Base-by-base conservation (phyloP, 2,113 vertebrate genomes). In the Diphyllodes magnificus region DNA sequence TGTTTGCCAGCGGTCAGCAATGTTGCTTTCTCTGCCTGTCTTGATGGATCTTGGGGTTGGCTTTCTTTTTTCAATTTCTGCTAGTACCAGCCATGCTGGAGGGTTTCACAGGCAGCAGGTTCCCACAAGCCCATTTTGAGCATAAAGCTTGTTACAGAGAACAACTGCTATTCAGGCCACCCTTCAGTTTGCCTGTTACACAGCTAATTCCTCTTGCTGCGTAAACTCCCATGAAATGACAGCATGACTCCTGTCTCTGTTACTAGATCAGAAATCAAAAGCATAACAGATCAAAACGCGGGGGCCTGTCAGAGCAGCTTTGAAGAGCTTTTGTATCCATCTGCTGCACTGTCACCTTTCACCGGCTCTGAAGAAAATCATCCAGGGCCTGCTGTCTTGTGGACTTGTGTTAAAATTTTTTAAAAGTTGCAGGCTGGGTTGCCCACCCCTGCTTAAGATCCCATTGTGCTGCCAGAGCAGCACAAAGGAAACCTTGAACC, bases 181-280 rank as follows among this genome's bases (percentile, higher is more conserved):
- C 71, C 65, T 82, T 92, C 57, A 53, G 2, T 56, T 68, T 88
- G 56, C 40, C 60, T 90, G 69, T 71, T 64, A 42, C 44, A 24
- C 69, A 56, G 77, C 83, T 93, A 84, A 65, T 86, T 96, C 80
- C 40, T 84, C 63, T 51, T 75, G 69, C 92, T 13, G 0, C 9
- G 24, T 78, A 56, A 93, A 75, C 49, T 57, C 80, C 82, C 65
- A 15, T 88, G 76, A 69, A 92, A 90, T 50, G 51, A 25, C 79
- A 94, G 86, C 81, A 50, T 54, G 84, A 72, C 75, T 88, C 79
- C 86, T 4, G 24, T 82, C 69, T 89, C 73, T 92, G 61, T 87
- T 87, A 59, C 71, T 59, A 77, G 85, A 77, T 63, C 82, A 76
- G 90, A 88, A 95, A 96, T 95, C 96, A 96, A 95, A 96, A 87